Evolutionary conservation across 2,113 vertebrate genomes (phyloP).

Genomic region (Oncorhynchus nerka): DNA sequence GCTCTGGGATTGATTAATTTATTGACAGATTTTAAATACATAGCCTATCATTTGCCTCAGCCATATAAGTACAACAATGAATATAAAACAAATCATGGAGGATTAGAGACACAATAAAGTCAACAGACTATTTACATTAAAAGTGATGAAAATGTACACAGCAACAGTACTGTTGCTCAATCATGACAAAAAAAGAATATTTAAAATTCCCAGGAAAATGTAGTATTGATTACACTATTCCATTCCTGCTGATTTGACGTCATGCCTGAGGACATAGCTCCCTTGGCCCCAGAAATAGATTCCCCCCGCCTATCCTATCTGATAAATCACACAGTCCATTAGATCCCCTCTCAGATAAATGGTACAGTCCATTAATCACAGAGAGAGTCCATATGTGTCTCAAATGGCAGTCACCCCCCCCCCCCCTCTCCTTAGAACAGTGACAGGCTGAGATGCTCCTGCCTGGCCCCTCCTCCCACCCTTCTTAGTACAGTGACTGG

Average conservation of each 20-base stretch:
- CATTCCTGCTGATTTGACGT: slow-evolving; percentile 8
- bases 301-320: slow-evolving; percentile 18
- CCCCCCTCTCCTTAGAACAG: not conserved
- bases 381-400: not conserved
- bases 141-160: slow-evolving; percentile 26
- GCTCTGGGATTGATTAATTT: too few relatives aligned
- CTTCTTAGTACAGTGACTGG: too few relatives aligned
- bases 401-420: not conserved
- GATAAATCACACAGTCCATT: slow-evolving; percentile 39
- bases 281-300: slow-evolving; percentile 44
- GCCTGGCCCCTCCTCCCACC: too few relatives aligned
- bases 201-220: slow-evolving; percentile 6
- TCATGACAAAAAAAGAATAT: not conserved
- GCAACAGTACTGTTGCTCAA: not conserved
- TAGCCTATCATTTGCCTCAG: too few relatives aligned
- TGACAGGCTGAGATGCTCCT: too few relatives aligned
- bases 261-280: slow-evolving; percentile 24
- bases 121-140: slow-evolving; percentile 25
- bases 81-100: not conserved
- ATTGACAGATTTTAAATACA: too few relatives aligned
- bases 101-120: too few relatives aligned
- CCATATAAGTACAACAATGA: not conserved
- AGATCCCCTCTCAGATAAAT: slow-evolving; percentile 51
- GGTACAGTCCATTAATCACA: slow-evolving; percentile 56
- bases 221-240: slow-evolving; percentile 30